These are phyloP conservation scores for Stictonetta naevosa DNA, from an alignment of 2,113 vertebrate genomes.

Conservation along the genomic window DNA sequence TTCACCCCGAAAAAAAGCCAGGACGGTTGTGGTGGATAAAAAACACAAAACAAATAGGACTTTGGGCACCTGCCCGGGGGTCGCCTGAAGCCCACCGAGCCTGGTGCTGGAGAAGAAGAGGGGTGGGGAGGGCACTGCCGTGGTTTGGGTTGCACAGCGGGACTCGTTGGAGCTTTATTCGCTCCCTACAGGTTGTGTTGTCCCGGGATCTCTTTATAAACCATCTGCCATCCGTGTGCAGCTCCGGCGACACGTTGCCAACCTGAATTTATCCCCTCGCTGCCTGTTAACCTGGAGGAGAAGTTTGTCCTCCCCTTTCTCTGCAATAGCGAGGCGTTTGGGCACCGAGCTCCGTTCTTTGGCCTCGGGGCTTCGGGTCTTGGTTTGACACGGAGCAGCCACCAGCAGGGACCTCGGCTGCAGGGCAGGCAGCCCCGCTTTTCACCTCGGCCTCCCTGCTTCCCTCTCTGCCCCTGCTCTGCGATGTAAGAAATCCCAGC, in stretches of 20 bases:
- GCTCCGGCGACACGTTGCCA: not conserved
- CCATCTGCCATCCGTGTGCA: not conserved
- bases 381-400: not conserved
- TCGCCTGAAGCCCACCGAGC: not conserved
- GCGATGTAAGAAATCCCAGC: not conserved
- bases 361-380: too few species aligned
- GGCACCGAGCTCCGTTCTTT: not conserved
- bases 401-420: not conserved
- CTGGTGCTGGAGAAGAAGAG: not conserved
- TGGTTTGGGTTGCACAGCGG: not conserved
- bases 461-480: not conserved
- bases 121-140: not conserved
- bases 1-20: not conserved
- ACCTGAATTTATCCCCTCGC: not conserved
- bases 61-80: not conserved
- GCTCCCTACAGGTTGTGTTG: not conserved
- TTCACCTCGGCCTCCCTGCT: not conserved
- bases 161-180: not conserved
- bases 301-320: not conserved
- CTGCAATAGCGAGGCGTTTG: not conserved
- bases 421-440: not conserved
- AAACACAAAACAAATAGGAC: not conserved
- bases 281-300: not conserved
- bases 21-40: not conserved
- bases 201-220: not conserved